Percentiles rank a stretch among this genome's conserved stretches.
Conservation (phyloP, 37 sponge, comb jelly and placozoan species). For the Corticium candelabrum region DNA sequence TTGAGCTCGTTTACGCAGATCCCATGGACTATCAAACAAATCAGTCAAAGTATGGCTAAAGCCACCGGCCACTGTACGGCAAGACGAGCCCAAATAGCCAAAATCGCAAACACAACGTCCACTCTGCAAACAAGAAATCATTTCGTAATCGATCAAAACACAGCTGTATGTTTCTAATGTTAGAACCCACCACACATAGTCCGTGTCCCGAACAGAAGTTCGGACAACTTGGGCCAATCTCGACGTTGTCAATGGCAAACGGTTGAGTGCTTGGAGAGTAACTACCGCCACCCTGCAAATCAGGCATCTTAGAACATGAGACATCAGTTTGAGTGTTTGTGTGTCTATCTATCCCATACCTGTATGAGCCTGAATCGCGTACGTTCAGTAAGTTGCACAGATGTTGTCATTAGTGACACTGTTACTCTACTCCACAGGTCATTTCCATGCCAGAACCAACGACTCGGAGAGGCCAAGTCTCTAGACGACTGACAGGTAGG, state of each 20-base stretch:
- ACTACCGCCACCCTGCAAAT: too few relatives aligned
- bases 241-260: slow-evolving; percentile 1
- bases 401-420: not conserved
- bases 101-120: not conserved
- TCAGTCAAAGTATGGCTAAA: not conserved
- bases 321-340: too few relatives aligned
- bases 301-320: too few relatives aligned
- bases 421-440: not conserved
- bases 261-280: not conserved
- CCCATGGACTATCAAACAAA: not conserved
- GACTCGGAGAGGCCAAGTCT: not conserved
- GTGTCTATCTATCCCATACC: not conserved
- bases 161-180: too few relatives aligned
- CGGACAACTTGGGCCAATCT: not conserved
- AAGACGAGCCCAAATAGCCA: not conserved
- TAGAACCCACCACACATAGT: too few relatives aligned
- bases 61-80: not conserved
- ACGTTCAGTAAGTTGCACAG: not conserved
- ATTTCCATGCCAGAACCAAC: not conserved
- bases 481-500: not conserved
- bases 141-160: not conserved
- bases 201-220: slow-evolving; percentile 10
- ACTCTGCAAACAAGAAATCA: not conserved
- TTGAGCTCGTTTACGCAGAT: not conserved
- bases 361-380: not conserved